phyloP scores from a whole-genome alignment of 2,797 vertebrate species.

The Erpetoichthys calabaricus region DNA sequence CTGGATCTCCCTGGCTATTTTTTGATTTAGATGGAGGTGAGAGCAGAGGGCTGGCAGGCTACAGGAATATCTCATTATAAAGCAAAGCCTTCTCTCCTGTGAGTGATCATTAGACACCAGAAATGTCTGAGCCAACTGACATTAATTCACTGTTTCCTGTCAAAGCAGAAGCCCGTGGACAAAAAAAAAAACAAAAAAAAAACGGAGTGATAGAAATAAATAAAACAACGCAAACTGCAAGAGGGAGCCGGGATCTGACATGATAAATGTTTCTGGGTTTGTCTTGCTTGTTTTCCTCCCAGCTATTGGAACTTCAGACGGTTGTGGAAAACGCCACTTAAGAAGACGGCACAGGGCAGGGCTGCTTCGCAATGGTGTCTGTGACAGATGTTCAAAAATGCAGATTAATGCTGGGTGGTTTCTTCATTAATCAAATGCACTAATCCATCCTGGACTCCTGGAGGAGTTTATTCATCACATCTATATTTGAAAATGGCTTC shows the following conservation, averaged over 20 bases:
- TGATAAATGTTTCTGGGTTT: conserved; percentile 2
- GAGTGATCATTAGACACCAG: neutral
- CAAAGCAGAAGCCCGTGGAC: neutral
- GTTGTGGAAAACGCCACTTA: neutral
- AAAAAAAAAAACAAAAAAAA: neutral
- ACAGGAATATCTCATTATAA: neutral
- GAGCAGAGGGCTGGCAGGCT: neutral
- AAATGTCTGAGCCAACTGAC: neutral
- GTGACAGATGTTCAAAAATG: too few relatives aligned
- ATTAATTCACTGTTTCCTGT: conserved; percentile 1
- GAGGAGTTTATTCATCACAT: too few relatives aligned
- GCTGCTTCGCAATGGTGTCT: too few relatives aligned
- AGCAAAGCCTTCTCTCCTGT: neutral
- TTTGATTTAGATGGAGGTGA: conserved; percentile 1
- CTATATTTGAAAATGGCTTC: too few relatives aligned
- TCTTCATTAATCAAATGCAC: too few relatives aligned
- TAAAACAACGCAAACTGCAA: too few relatives aligned
- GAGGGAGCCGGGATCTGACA: neutral
- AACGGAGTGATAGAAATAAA: too few relatives aligned
- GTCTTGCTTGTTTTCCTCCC: neutral
- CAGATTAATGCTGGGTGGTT: too few relatives aligned
- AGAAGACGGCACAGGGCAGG: too few relatives aligned
- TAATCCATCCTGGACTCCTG: too few relatives aligned
- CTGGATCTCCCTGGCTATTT: too few relatives aligned
- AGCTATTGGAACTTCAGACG: neutral